These are phyloP conservation scores for Mechanitis mazaeus DNA, from an alignment of 2,888 invertebrate species.

Conservation along the genomic window DNA sequence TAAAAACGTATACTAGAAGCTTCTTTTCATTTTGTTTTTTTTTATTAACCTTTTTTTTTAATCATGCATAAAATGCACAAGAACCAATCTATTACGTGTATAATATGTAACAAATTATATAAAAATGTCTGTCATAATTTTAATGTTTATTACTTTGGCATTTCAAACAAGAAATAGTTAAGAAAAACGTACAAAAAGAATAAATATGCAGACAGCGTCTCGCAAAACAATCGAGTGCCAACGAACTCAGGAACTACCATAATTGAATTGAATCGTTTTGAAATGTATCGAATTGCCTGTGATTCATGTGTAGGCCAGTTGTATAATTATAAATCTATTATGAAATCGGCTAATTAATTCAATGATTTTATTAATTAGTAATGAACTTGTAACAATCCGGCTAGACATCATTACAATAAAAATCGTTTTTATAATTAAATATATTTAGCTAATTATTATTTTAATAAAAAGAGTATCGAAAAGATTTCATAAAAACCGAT, in stretches of 20 bases:
- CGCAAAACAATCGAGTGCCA: constrained; percentile 64
- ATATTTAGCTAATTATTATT: too few species aligned
- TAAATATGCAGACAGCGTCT: constrained; percentile 66
- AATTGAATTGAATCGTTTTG: constrained; percentile 47
- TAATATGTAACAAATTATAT: too few species aligned
- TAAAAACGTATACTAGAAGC: too few species aligned
- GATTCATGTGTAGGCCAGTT: constrained; percentile 19
- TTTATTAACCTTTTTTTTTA: too few species aligned
- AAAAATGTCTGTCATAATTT: background rate
- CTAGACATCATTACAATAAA: too few species aligned
- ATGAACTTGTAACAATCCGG: too few species aligned
- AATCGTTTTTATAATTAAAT: too few species aligned
- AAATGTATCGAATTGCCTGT: constrained; percentile 21
- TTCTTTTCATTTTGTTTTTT: too few species aligned
- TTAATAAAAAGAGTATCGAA: too few species aligned
- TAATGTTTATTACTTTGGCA: constrained; percentile 7
- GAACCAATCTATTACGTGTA: too few species aligned
- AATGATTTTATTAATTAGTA: background rate
- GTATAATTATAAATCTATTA: constrained; percentile 8
- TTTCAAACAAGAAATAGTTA: constrained; percentile 17
- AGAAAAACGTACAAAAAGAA: constrained; percentile 29
- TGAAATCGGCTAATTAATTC: constrained; percentile 15
- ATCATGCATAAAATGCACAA: too few species aligned
- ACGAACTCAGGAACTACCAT: constrained; percentile 69
- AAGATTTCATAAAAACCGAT: too few species aligned